Percentiles rank a stretch among this genome's conserved stretches.
Conservation (phyloP, 1,140 invertebrate genomes). For the Varroa destructor region DNA sequence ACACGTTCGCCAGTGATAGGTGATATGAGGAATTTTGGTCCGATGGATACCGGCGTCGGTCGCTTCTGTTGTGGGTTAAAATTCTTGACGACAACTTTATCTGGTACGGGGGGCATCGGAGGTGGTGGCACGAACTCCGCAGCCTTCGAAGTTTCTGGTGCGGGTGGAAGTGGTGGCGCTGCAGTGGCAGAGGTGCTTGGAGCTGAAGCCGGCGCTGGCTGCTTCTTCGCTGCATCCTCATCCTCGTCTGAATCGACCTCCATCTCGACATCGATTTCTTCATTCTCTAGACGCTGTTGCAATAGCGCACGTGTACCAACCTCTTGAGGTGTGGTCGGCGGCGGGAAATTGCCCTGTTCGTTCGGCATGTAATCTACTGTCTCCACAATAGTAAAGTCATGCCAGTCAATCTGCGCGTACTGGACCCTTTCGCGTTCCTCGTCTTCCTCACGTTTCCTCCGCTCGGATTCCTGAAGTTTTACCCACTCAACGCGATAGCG, state of each 20-base stretch:
- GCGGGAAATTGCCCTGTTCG: slow-evolving; percentile 85
- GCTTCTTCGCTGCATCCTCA: slow-evolving; percentile 36
- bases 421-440: slow-evolving; percentile 86
- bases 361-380: slow-evolving; percentile 96
- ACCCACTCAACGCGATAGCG: slow-evolving; percentile 92
- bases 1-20: slow-evolving; percentile 96
- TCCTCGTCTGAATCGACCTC: slow-evolving; percentile 61
- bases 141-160: slow-evolving; percentile 13
- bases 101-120: slow-evolving; percentile 61
- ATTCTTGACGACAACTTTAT: slow-evolving; percentile 85
- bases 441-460: slow-evolving; percentile 80
- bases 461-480: slow-evolving; percentile 79
- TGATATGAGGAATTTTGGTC: slow-evolving; percentile 80
- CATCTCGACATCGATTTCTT: slow-evolving; percentile 53
- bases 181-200: slow-evolving; percentile 43
- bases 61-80: slow-evolving; percentile 74
- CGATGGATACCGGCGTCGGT: slow-evolving; percentile 48
- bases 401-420: slow-evolving; percentile 98
- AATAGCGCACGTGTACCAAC: slow-evolving; percentile 84
- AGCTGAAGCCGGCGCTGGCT: slow-evolving; percentile 37
- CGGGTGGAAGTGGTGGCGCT: not conserved
- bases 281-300: slow-evolving; percentile 49
- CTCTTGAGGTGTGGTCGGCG: slow-evolving; percentile 89
- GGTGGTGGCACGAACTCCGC: slow-evolving; percentile 44
- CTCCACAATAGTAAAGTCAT: slow-evolving; percentile 98